Base-by-base conservation (phyloP, 2,888 invertebrate genomes). In the Ecliptopera silaceata region DNA sequence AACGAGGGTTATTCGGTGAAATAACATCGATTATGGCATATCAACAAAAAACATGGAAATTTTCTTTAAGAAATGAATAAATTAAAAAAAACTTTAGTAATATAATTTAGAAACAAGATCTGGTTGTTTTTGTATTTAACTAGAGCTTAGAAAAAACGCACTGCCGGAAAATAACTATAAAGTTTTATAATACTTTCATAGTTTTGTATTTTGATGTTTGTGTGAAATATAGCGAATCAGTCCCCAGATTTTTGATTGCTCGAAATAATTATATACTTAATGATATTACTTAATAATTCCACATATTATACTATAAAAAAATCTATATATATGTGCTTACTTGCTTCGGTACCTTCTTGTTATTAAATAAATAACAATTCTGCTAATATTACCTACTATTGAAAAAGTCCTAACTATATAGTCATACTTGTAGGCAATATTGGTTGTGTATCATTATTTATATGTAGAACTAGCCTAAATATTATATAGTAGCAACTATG, bases 391-490 rank as follows among this genome's bases (percentile, higher is more conserved):
- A 32, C 52, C 18, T 15, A 45, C 20, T 20, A 36, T 17, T 50
- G 50, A 52, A 51, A 48, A 44, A 61, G 34, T 44, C 15, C 41
- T 45, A 44, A 20, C 44, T 36, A 61, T 46, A 46, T 50, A 36
- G 41, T 63, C 64, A 63, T 59, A 61, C 65, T 66, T 63, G 65
- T 68, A 72, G 69, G 56, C 66, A 68, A 72, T 77, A 80, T 86
- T 68, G 82, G 84, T 86, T 86, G 83, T 86, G 82, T 82, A 76
- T 61, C 69, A 83, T 84, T 82, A 80, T 80, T 77, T 75, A 77
- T 75, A 69, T 66, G 74, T 84, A 82, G 74, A 72, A 74, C 75
- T 69, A 63, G 59, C 68, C 65, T 67, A 71, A 74, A 75, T 77
- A 80, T 77, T 73, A 79, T 4, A 8, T 86, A 83, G 81, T 73